Percentiles rank a stretch among this genome's conserved stretches.
phyloP scores from a whole-genome alignment of 2,888 invertebrate species.

The Lathronympha strigana region DNA sequence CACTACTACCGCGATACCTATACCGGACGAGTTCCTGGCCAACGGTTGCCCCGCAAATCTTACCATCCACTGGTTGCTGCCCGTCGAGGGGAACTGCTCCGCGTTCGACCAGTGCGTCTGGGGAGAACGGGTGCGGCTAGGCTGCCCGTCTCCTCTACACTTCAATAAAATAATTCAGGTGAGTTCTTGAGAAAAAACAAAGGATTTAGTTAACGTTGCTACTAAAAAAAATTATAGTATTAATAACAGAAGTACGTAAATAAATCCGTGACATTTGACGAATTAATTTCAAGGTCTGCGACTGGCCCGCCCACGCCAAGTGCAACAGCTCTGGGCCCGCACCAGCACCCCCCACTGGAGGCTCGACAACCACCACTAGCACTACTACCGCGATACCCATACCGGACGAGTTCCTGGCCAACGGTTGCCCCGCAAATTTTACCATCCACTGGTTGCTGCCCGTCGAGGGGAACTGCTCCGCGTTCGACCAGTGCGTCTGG shows the following conservation, averaged over 20 bases:
- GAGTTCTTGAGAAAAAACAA: background rate
- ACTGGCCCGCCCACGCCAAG: conserved; percentile 23
- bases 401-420: conserved; percentile 55
- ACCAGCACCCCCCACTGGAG: no score
- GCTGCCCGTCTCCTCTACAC: conserved; percentile 37
- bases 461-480: conserved; percentile 40
- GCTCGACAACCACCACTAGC: background rate
- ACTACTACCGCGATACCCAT: background rate
- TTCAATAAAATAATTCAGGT: conserved; percentile 43
- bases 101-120: conserved; percentile 44
- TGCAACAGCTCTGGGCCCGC: background rate
- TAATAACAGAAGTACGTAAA: no score
- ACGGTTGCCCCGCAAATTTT: conserved; percentile 68
- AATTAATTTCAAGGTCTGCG: conserved; percentile 35
- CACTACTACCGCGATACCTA: background rate
- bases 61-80: conserved; percentile 34
- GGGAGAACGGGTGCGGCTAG: conserved; percentile 35
- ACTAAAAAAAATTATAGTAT: no score
- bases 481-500: conserved; percentile 44
- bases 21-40: conserved; percentile 52
- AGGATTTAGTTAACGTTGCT: no score
- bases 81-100: conserved; percentile 41
- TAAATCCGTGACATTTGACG: no score
- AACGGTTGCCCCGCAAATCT: conserved; percentile 71
- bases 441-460: conserved; percentile 37